phyloP scores from a whole-genome alignment of 2,797 vertebrate genomes.

The Leuciscus waleckii region DNA sequence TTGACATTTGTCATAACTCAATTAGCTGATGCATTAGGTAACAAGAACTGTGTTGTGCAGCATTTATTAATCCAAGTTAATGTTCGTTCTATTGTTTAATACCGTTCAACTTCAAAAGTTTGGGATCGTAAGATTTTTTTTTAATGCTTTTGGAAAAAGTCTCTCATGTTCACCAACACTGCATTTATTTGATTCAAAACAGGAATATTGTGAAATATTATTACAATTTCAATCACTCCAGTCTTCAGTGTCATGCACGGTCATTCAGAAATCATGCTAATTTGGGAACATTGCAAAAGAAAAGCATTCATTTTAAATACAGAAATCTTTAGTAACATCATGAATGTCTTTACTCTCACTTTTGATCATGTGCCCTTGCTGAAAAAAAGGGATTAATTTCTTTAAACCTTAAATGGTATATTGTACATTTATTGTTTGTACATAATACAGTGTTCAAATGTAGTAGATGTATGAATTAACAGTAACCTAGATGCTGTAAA shows the following conservation, averaged over 20 bases:
- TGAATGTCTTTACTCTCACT: background rate
- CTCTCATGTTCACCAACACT: background rate
- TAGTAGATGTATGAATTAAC: background rate
- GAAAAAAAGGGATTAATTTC: too few relatives aligned
- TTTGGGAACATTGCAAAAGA: background rate
- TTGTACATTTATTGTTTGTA: background rate
- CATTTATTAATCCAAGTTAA: background rate
- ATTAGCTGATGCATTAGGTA: background rate
- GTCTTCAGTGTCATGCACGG: background rate
- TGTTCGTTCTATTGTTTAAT: background rate
- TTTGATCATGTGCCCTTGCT: background rate
- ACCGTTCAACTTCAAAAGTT: background rate
- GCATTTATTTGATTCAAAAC: background rate
- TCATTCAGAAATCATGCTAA: background rate
- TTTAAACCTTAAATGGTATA: background rate
- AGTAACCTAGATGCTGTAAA: background rate
- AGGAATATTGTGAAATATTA: background rate
- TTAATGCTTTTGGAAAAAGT: background rate
- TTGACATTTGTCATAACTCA: background rate
- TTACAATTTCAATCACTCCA: background rate
- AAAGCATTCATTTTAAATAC: background rate
- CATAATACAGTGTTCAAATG: background rate
- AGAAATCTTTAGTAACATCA: background rate
- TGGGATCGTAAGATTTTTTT: too few relatives aligned
- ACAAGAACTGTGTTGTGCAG: too few relatives aligned